These are phyloP conservation scores for Spodoptera exigua DNA, from an alignment of 2,888 invertebrate species.

Conservation along the genomic window DNA sequence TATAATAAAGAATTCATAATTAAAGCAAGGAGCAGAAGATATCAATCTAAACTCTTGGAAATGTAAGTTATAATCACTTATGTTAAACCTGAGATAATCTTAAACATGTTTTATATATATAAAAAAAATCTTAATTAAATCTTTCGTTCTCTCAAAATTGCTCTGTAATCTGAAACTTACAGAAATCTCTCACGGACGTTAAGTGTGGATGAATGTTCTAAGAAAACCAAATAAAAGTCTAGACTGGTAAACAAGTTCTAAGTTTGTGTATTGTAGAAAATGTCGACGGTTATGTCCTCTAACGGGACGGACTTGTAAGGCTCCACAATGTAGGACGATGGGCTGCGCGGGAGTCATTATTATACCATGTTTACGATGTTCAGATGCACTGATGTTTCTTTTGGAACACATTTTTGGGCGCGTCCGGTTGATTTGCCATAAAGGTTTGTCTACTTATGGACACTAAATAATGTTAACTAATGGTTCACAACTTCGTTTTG, in stretches of 20 bases:
- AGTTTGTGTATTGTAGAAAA: conserved; percentile 32
- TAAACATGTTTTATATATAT: conserved; percentile 8
- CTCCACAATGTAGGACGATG: conserved; percentile 63
- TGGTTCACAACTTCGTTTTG: conserved; percentile 19
- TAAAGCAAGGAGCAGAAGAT: conserved; percentile 24
- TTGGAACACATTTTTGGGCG: conserved; percentile 45
- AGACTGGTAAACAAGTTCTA: conserved; percentile 45
- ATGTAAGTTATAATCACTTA: conserved; percentile 32
- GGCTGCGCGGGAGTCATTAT: conserved; percentile 65
- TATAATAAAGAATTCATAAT: conserved; percentile 23
- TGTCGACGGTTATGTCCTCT: conserved; percentile 54
- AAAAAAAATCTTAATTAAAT: conserved; percentile 33
- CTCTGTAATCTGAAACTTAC: conserved; percentile 1
- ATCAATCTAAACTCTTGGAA: conserved; percentile 29
- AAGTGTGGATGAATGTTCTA: background rate
- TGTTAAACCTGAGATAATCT: conserved; percentile 27
- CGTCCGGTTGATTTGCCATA: conserved; percentile 52
- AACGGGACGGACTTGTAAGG: conserved; percentile 70
- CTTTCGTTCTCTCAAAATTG: conserved; percentile 23
- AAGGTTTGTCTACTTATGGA: conserved; percentile 21
- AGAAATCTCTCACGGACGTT: background rate
- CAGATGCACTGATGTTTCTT: conserved; percentile 44
- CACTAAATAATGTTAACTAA: conserved; percentile 36
- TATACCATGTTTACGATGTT: conserved; percentile 63
- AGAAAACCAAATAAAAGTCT: conserved; percentile 16